Evolutionary conservation across 1,140 invertebrate genomes (phyloP), one percentile per base, ranked within the genome.

Genomic region (Octopus sinensis): DNA sequence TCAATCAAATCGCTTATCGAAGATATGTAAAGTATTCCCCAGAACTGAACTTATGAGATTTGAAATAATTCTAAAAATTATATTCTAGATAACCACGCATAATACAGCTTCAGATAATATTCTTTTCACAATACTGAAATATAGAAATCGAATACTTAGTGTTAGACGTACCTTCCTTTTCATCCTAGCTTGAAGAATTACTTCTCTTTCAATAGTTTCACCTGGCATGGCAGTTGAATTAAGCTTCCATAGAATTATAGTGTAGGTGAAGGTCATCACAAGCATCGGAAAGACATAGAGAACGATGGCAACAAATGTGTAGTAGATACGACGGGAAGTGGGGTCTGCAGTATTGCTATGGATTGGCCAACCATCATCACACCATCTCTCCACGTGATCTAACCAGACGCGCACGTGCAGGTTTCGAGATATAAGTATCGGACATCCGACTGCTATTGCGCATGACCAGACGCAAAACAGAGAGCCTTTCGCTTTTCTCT

Each of bases 271-370:
- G 0, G 88, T 84, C 92, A 92, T 92, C 9, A 92, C 88, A 6
- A 88, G 53, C 51, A 92, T 89, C 0, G 92, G 92, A 73, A 91
- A 83, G 86, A 92, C 91, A 85, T 91, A 92, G 17, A 92, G 83
- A 4, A 90, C 88, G 7, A 90, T 84, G 5, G 90, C 88, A 3
- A 92, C 89, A 73, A 90, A 88, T 17, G 90, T 89, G 83, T 91
- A 92, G 82, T 92, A 92, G 17, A 88, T 77, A 12, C 83, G 83
- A 23, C 88, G 82, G 6, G 83, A 83, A 6, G 79, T 56, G 10
- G 86, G 84, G 82, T 85, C 85, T 9, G 81, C 79, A 68, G 54
- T 10, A 10, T 76, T 30, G 0, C 85, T 86, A n/a, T 71, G 54
- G 75, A 87, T 85, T 12, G 87, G 87, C 88, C 88, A 90, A 0